These are phyloP conservation scores for Lucilia cuprina DNA, from an alignment of 1,140 invertebrate genomes.

Conservation along the genomic window DNA sequence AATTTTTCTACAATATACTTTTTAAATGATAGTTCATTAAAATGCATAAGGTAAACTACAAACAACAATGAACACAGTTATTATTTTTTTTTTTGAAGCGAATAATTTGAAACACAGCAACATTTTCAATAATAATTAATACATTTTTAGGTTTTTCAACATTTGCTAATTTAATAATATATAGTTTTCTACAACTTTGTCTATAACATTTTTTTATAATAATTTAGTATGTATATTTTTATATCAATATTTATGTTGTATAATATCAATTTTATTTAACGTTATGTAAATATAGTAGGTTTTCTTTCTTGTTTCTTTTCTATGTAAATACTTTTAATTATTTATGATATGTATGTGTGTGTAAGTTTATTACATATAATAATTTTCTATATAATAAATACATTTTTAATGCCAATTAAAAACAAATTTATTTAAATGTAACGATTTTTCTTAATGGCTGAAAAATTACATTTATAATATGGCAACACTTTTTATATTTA, in stretches of 20 bases:
- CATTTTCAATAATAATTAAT: conserved; percentile 18
- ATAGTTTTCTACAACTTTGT: not conserved
- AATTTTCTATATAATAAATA: no score
- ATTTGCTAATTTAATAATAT: not conserved
- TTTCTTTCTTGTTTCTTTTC: not conserved
- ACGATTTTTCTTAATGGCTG: not conserved
- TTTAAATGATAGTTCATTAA: not conserved
- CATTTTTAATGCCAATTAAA: no score
- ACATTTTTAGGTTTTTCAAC: not conserved
- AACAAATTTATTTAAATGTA: not conserved
- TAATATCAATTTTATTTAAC: not conserved
- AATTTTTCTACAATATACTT: not conserved
- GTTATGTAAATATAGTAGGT: not conserved
- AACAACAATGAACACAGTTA: conserved; percentile 34
- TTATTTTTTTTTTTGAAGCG: conserved; percentile 12
- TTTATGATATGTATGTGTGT: not conserved
- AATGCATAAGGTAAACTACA: not conserved
- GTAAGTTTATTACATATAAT: not conserved
- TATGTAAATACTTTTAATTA: not conserved
- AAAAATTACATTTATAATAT: not conserved
- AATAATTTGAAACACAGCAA: conserved; percentile 25
- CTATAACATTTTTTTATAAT: not conserved
- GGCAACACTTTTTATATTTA: not conserved
- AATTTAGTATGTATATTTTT: not conserved
- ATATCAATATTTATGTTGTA: not conserved